phyloP scores from a whole-genome alignment of 2,797 vertebrate genomes.

The Rhinatrema bivittatum region DNA sequence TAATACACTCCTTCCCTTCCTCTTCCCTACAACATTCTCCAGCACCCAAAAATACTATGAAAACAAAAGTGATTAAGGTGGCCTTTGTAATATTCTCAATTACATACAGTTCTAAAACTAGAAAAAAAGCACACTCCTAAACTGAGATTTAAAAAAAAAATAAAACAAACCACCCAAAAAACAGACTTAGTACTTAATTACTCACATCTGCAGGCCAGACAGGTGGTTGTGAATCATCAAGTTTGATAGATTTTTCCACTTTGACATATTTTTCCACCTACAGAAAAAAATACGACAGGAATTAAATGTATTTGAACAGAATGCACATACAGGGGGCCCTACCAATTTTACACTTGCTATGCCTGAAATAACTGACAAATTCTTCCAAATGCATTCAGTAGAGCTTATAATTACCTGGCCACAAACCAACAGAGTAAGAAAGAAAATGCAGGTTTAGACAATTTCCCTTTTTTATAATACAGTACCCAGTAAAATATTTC shows the following conservation, averaged over 20 bases:
- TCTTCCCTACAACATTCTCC: too few relatives aligned
- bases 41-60: too few relatives aligned
- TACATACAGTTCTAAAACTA: too few relatives aligned
- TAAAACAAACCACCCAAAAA: conserved; percentile 8
- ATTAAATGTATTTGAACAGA: neutral
- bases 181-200: too few relatives aligned
- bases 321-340: neutral
- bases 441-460: neutral
- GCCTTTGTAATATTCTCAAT: neutral
- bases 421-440: too few relatives aligned
- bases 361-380: neutral
- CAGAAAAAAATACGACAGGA: conserved; percentile 27
- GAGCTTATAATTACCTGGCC: too few relatives aligned
- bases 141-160: neutral
- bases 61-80: too few relatives aligned
- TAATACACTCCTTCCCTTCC: too few relatives aligned
- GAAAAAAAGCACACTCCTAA: too few relatives aligned
- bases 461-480: too few relatives aligned
- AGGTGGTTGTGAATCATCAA: conserved; percentile 82
- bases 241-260: conserved; percentile 84
- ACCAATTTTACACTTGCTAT: neutral
- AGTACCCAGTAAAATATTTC: neutral
- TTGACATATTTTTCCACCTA: conserved; percentile 97
- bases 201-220: conserved; percentile 93
- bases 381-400: neutral